phyloP scores from a whole-genome alignment of 2,113 vertebrate species.

The Lepidothrix coronata region DNA sequence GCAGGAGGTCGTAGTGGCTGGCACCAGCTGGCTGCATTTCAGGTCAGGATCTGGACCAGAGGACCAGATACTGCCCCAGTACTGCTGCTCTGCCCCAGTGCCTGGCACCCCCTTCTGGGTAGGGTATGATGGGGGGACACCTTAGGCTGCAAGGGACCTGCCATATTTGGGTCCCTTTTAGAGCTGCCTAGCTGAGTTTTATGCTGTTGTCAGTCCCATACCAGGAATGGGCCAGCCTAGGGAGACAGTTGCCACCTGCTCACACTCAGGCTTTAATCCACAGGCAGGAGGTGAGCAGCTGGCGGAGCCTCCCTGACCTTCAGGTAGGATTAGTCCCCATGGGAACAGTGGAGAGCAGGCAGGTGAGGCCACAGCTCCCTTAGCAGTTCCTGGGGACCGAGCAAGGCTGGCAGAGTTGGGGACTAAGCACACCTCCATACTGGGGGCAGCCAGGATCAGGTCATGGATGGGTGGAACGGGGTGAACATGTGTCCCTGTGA shows the following conservation, averaged over 20 bases:
- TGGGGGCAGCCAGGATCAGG: fast-evolving
- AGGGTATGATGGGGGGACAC: not conserved
- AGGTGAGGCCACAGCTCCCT: not conserved
- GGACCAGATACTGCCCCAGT: not conserved
- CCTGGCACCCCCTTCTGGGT: not conserved
- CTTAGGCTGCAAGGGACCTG: not conserved
- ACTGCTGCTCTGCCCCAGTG: not conserved
- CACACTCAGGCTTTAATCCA: conserved; percentile 70
- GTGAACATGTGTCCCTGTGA: not conserved
- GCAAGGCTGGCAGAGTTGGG: not conserved
- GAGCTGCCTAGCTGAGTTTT: not conserved
- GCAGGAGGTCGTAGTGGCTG: not conserved
- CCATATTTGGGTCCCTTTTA: not conserved
- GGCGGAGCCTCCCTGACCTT: conserved; percentile 70
- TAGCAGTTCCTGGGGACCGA: not conserved
- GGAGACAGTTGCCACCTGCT: conserved; percentile 26
- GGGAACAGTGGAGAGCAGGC: conserved; percentile 60
- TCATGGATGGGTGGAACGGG: not conserved
- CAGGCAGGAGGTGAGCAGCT: conserved; percentile 61
- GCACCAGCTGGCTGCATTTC: not conserved
- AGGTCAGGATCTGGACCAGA: not conserved
- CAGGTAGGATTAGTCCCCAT: conserved; percentile 78
- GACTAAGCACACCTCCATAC: not conserved
- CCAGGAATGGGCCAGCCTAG: not conserved
- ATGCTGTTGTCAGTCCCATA: fast-evolving